These are phyloP conservation scores for Byasa hedistus DNA, from an alignment of 2,888 invertebrate species.

Conservation along the genomic window DNA sequence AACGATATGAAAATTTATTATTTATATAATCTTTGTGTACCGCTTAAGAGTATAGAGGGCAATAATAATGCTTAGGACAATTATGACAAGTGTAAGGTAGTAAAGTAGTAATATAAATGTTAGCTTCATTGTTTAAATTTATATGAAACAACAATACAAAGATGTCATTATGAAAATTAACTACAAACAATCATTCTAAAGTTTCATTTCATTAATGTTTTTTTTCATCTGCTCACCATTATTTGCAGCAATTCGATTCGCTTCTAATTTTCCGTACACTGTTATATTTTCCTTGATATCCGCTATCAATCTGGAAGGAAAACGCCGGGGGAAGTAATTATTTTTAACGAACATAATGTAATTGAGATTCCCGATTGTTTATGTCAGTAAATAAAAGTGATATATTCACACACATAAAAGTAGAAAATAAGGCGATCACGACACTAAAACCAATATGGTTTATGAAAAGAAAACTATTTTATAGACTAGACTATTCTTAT, in stretches of 20 bases:
- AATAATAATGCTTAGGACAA: too few species aligned
- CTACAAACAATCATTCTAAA: constrained; percentile 5
- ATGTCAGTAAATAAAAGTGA: background rate
- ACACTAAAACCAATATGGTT: too few species aligned
- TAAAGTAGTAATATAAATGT: too few species aligned
- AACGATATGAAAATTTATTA: too few species aligned
- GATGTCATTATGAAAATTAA: background rate
- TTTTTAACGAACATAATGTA: constrained; percentile 25
- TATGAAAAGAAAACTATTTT: too few species aligned
- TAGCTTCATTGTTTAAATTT: too few species aligned
- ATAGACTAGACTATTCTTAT: too few species aligned
- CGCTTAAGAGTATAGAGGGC: too few species aligned
- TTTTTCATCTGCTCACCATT: constrained; percentile 33
- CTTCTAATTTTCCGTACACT: constrained; percentile 7
- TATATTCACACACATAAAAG: background rate
- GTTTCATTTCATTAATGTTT: background rate
- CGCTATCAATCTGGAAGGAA: constrained; percentile 27
- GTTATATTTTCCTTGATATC: constrained; percentile 33
- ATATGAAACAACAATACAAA: too few species aligned
- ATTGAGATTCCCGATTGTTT: constrained; percentile 1
- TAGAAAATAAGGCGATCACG: background rate
- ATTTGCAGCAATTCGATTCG: constrained; percentile 24
- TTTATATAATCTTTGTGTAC: too few species aligned
- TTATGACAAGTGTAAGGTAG: too few species aligned
- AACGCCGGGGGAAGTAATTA: constrained; percentile 23